Conservation (phyloP, 2,888 invertebrate genomes). For the Drosophila testacea region DNA sequence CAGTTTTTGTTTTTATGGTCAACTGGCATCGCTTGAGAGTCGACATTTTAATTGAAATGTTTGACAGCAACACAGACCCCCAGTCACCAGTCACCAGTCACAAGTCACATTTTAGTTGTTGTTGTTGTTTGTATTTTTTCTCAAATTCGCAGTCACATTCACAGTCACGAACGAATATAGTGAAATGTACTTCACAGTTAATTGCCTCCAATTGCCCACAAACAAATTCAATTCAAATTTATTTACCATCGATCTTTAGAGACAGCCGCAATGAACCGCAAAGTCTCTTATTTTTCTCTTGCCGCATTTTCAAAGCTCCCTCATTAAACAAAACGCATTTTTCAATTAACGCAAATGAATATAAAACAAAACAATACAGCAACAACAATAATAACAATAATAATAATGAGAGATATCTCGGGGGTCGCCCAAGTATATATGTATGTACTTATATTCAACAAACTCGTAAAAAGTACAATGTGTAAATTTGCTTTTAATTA, state of each 20-base stretch:
- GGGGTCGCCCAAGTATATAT: conserved; percentile 17
- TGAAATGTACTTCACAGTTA: conserved; percentile 75
- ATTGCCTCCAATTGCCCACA: conserved; percentile 71
- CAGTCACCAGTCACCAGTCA: conserved; percentile 16
- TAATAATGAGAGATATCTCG: conserved; percentile 20
- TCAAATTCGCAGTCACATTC: conserved; percentile 29
- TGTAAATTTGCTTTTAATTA: conserved; percentile 59
- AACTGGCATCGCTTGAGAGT: conserved; percentile 24
- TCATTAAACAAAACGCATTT: conserved; percentile 53
- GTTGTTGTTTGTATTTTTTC: too few species aligned
- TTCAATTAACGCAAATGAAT: conserved; percentile 57
- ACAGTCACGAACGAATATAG: conserved; percentile 31
- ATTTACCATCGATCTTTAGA: conserved; percentile 52
- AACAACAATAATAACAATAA: conserved; percentile 17
- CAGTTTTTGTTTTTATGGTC: conserved; percentile 29
- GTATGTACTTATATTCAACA: conserved; percentile 9
- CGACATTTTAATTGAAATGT: conserved; percentile 74
- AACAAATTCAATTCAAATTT: conserved; percentile 61
- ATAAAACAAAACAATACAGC: conserved; percentile 2
- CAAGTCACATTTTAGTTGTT: conserved; percentile 16
- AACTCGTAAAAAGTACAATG: conserved; percentile 45
- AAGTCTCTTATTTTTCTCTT: background rate
- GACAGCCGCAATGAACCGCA: conserved; percentile 12
- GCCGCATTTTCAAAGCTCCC: background rate
- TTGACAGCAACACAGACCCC: conserved; percentile 53